Percentiles rank a stretch among this genome's conserved stretches.
phyloP scores from a whole-genome alignment of 2,113 vertebrate genomes.

The Clarias macrocephalus region DNA sequence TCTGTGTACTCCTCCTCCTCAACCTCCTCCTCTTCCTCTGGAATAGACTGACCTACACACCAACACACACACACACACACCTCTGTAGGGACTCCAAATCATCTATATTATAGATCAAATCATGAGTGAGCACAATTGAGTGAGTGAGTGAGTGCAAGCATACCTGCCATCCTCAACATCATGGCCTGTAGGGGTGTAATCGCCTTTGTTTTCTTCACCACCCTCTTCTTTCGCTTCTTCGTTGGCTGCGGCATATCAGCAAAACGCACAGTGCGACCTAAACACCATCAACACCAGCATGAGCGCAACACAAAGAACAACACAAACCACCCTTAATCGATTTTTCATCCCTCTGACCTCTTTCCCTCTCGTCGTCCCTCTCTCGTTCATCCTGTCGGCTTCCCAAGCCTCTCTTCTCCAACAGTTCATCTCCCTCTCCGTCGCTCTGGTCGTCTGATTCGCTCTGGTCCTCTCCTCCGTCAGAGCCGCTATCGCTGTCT shows the following conservation, averaged over 20 bases:
- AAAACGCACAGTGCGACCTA: slow-evolving; percentile 88
- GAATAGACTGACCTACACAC: slow-evolving; percentile 88
- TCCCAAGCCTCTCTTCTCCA: slow-evolving; percentile 59
- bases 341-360: slow-evolving; percentile 55
- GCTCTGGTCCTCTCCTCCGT: slow-evolving; percentile 79
- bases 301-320: neutral
- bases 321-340: neutral
- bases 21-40: slow-evolving; percentile 85
- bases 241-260: slow-evolving; percentile 79
- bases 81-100: neutral
- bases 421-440: slow-evolving; percentile 75
- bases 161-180: slow-evolving; percentile 98
- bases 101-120: neutral
- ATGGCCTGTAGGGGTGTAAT: slow-evolving; percentile 96
- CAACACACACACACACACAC: slow-evolving; percentile 36
- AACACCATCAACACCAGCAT: neutral
- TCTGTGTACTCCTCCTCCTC: slow-evolving; percentile 92
- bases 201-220: slow-evolving; percentile 91
- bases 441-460: slow-evolving; percentile 86
- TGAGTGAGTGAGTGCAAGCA: neutral
- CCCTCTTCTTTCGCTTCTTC: slow-evolving; percentile 79
- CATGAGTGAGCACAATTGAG: neutral
- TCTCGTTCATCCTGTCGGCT: slow-evolving; percentile 66
- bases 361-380: slow-evolving; percentile 53
- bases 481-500: slow-evolving; percentile 86